phyloP scores from a whole-genome alignment of 2,888 invertebrate genomes.

The Kuschelorhynchus macadamiae region DNA sequence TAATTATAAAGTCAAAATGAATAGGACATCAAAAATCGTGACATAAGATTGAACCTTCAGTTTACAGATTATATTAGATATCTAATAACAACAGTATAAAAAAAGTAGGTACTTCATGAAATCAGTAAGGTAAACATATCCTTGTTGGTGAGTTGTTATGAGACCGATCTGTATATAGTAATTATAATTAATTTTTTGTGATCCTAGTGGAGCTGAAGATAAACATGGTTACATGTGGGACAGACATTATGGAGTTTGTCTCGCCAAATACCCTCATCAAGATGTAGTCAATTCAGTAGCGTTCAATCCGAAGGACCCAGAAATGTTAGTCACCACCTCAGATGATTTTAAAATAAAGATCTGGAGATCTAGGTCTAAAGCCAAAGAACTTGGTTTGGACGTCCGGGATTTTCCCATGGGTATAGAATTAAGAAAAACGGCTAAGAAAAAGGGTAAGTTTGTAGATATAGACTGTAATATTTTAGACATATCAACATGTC shows the following conservation, averaged over 20 bases:
- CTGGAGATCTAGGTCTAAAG: conserved; percentile 70
- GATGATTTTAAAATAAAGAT: conserved; percentile 86
- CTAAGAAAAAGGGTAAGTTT: conserved; percentile 24
- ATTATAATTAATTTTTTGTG: too few species aligned
- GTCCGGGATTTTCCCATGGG: conserved; percentile 62
- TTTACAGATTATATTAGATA: too few species aligned
- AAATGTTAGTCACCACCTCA: conserved; percentile 86
- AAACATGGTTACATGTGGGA: conserved; percentile 89
- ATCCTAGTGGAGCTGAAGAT: conserved; percentile 86
- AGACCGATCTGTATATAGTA: too few species aligned
- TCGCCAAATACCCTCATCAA: conserved; percentile 81
- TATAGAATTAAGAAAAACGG: conserved; percentile 66
- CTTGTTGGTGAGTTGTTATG: too few species aligned
- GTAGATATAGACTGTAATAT: too few species aligned
- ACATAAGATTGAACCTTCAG: too few species aligned
- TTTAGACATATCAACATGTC: too few species aligned
- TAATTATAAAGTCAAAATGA: too few species aligned
- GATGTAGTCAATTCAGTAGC: conserved; percentile 90
- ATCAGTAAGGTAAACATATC: too few species aligned
- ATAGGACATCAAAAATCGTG: too few species aligned
- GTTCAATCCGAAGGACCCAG: conserved; percentile 84
- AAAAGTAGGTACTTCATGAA: too few species aligned
- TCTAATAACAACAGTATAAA: too few species aligned
- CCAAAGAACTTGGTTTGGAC: conserved; percentile 65
- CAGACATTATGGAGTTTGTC: conserved; percentile 83